A percentile compares a stretch with the other conserved stretches of the same genome.
Conservation (phyloP, 2,888 invertebrate species). For the Watsonalla cultraria region DNA sequence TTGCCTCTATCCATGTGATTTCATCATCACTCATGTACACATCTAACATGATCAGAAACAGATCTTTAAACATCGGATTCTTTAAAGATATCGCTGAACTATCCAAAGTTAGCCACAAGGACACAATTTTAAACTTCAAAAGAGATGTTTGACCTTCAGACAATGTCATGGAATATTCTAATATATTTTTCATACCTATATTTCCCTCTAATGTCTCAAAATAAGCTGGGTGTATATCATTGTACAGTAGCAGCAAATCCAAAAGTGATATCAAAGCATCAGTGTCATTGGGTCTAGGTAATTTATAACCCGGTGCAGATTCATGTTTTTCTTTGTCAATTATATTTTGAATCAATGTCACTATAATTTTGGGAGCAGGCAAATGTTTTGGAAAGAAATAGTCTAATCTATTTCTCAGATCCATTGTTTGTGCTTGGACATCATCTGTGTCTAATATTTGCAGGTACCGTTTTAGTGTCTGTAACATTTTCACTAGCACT, state of each 20-base stretch:
- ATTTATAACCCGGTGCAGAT: conserved; percentile 45
- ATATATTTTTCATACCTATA: conserved; percentile 61
- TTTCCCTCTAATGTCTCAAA: conserved; percentile 67
- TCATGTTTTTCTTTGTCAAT: conserved; percentile 31
- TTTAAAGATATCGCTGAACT: conserved; percentile 72
- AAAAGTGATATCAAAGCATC: conserved; percentile 53
- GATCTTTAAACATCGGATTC: conserved; percentile 73
- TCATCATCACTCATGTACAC: conserved; percentile 65
- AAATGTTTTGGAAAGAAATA: conserved; percentile 70
- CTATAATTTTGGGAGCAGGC: conserved; percentile 51
- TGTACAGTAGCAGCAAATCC: conserved; percentile 61
- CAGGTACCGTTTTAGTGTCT: conserved; percentile 73
- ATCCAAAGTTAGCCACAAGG: conserved; percentile 64
- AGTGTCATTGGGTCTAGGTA: conserved; percentile 47
- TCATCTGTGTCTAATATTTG: conserved; percentile 66
- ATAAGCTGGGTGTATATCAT: conserved; percentile 61
- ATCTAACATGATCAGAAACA: conserved; percentile 77
- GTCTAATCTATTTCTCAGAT: conserved; percentile 57
- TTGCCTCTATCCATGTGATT: conserved; percentile 70
- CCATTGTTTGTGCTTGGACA: conserved; percentile 32
- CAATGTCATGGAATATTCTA: conserved; percentile 52
- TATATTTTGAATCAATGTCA: conserved; percentile 51
- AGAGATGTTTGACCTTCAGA: conserved; percentile 41
- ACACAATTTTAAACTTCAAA: conserved; percentile 68
- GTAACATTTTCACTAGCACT: conserved; percentile 76